Conservation (phyloP, 2,797 vertebrate species). For the Premnoplex brunnescens region DNA sequence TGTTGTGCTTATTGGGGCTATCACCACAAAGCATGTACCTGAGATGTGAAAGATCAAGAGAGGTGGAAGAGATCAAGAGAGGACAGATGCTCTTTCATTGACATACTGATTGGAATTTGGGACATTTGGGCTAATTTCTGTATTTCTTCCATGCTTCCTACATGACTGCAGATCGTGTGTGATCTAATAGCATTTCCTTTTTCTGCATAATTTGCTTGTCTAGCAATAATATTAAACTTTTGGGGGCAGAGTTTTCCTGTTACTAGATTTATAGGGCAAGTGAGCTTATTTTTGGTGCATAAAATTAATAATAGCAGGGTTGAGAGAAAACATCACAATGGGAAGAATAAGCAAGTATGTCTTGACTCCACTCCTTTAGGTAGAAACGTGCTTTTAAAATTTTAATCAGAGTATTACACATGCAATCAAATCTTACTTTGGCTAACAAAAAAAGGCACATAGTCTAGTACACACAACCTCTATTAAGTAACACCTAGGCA, state of each 20-base stretch:
- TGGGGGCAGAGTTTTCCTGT: neutral
- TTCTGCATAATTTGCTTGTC: neutral
- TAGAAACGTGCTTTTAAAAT: neutral
- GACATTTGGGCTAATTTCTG: neutral
- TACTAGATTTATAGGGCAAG: neutral
- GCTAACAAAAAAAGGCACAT: neutral
- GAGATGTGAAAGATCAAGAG: neutral
- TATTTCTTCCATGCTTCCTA: neutral
- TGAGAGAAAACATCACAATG: neutral
- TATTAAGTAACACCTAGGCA: neutral
- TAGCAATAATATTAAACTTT: neutral
- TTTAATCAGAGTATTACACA: neutral
- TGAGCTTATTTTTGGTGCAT: neutral
- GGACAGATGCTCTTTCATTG: neutral
- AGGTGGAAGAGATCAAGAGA: neutral
- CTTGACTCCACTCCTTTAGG: neutral
- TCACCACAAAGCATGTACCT: neutral
- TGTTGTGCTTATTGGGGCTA: neutral
- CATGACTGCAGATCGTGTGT: neutral
- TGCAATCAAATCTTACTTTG: neutral
- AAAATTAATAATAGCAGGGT: neutral
- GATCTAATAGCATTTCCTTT: neutral
- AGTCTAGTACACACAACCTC: neutral
- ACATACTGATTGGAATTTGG: neutral
- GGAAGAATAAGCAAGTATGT: neutral